phyloP scores from a whole-genome alignment of 2,113 vertebrate genomes.

The Okapia johnstoni region DNA sequence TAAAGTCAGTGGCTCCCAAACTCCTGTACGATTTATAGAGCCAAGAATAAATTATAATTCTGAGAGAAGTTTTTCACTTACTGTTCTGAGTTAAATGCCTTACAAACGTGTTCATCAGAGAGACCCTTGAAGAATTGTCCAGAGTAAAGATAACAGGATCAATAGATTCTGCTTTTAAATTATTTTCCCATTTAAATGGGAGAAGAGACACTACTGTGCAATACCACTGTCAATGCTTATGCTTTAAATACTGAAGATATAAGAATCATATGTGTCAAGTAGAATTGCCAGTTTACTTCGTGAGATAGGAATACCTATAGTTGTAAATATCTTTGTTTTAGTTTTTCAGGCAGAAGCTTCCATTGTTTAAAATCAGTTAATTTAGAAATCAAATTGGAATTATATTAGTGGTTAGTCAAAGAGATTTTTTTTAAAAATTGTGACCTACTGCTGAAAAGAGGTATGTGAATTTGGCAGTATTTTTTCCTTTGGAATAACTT shows the following conservation, averaged over 20 bases:
- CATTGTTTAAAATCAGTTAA: constrained; percentile 15
- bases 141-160: background rate
- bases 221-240: background rate
- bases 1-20: background rate
- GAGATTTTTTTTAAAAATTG: background rate
- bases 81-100: background rate
- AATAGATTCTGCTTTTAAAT: background rate
- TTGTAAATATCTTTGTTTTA: background rate
- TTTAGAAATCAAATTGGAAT: background rate
- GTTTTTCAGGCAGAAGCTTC: background rate
- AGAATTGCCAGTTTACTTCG: constrained; percentile 6
- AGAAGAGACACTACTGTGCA: background rate
- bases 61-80: background rate
- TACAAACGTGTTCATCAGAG: background rate
- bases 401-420: background rate
- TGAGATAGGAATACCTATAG: background rate
- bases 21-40: background rate
- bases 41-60: background rate
- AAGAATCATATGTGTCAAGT: background rate
- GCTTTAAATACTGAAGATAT: background rate
- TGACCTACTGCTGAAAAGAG: background rate
- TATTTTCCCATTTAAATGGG: background rate
- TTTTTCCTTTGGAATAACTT: background rate
- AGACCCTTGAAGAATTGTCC: background rate
- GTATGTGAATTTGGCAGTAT: background rate